Evolutionary conservation across 2,888 invertebrate genomes (phyloP), one percentile per base, ranked within the genome.

Genomic region (Polia nebulosa): DNA sequence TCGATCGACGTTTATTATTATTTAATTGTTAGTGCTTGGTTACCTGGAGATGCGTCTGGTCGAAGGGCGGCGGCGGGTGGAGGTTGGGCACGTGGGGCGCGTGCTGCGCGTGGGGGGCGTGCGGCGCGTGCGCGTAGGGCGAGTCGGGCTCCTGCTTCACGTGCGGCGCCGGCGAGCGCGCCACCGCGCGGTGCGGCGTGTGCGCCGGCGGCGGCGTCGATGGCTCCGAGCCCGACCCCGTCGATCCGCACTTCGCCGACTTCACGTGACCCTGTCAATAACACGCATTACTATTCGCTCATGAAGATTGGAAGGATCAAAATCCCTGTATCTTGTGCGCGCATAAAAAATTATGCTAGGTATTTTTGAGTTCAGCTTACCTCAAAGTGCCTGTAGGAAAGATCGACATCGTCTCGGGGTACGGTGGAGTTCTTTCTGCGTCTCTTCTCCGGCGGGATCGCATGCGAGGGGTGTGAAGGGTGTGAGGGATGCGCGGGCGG

Each of bases 161-260:
- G 78, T 84, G 88, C 77, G 89, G 91, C 75, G 90, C 84, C 71
- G 88, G 90, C 77, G 92, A 89, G 82, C 91, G 92, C 36, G 87
- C 82, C 58, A 89, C 81, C 66, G 83, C 83, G 72, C 94, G 92
- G 71, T 81, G 87, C 82, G 90, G 85, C 79, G 92, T 83, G 90
- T 95, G 95, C 88, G 96, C 95, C 53, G 95, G 95, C 87, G 95
- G 96, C 83, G 95, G 96, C 81, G 94, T 95, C 78, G 94, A 94
- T 85, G 93, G 94, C 92, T 94, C 95, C 83, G 94, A 94, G 76
- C 97, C 94, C 3, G 94, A 94, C 22, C 94, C 95, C 83, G 93
- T 93, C 57, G 94, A 94, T 3, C 94, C 93, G 55, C 90, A 86
- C 86, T 95, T 94, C 67, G 85, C 90, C 0, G 76, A 71, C 80